A percentile compares a stretch with the other conserved stretches of the same genome.
phyloP scores from a whole-genome alignment of 2,888 invertebrate genomes.

The Pseudeuparius sepicola region DNA sequence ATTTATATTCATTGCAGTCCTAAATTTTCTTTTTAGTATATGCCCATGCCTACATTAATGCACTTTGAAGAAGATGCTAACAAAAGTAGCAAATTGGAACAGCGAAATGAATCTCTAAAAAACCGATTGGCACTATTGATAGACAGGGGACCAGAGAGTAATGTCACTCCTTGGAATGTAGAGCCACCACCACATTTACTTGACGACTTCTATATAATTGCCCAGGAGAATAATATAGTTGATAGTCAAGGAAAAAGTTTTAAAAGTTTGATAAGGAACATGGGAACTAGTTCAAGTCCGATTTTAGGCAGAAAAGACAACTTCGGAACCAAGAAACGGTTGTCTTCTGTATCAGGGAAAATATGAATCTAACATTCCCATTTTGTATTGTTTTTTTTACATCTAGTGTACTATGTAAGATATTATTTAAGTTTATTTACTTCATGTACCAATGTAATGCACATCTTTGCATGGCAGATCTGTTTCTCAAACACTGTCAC shows the following conservation, averaged over 20 bases:
- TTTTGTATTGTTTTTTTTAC: too few species aligned
- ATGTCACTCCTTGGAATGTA: conserved; percentile 52
- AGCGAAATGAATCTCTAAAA: conserved; percentile 67
- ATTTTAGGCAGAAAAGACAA: conserved; percentile 62
- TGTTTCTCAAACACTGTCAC: too few species aligned
- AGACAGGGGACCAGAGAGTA: conserved; percentile 36
- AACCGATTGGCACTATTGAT: conserved; percentile 45
- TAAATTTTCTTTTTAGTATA: conserved; percentile 47
- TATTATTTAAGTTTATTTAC: too few species aligned
- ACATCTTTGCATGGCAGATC: too few species aligned
- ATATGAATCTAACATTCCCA: too few species aligned
- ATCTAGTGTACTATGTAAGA: too few species aligned
- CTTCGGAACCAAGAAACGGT: conserved; percentile 39
- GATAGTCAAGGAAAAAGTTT: conserved; percentile 68
- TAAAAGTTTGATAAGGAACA: conserved; percentile 69
- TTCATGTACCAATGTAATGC: too few species aligned
- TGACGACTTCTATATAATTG: conserved; percentile 86
- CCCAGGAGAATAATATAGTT: conserved; percentile 53
- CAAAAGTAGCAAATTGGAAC: conserved; percentile 69
- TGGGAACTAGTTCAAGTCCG: conserved; percentile 70
- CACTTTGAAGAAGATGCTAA: conserved; percentile 80
- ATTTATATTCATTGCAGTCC: conserved; percentile 1
- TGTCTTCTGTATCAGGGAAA: conserved; percentile 23
- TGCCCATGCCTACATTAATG: conserved; percentile 78
- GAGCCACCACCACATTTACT: conserved; percentile 70